These are phyloP conservation scores for Threskiornis aethiopicus DNA, from an alignment of 2,797 vertebrate species.

Conservation along the genomic window DNA sequence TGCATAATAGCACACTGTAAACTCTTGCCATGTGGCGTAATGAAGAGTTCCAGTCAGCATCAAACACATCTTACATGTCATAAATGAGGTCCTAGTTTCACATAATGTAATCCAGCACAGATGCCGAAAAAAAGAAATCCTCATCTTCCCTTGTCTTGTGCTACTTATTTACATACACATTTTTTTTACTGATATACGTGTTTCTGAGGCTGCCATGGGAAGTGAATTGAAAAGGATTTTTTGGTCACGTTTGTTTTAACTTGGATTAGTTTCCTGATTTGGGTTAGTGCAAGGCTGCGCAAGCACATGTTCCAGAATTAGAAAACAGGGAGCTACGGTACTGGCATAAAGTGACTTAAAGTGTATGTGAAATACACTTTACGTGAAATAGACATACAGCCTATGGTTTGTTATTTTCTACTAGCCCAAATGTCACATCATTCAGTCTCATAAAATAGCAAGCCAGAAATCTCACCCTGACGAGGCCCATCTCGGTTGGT, in stretches of 20 bases:
- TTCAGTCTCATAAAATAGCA: not conserved
- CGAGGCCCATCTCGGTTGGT: slow-evolving; percentile 86
- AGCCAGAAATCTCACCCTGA: slow-evolving; percentile 76
- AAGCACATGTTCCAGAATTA: not conserved
- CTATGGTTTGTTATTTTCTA: not conserved
- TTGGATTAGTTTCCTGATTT: not conserved
- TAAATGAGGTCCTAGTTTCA: not conserved
- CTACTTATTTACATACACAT: not conserved
- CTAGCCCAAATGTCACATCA: not conserved
- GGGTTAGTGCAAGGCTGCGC: not conserved
- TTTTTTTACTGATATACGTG: not conserved
- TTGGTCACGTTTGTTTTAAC: not conserved
- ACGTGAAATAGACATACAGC: not conserved
- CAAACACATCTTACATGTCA: not conserved
- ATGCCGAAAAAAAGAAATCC: not conserved
- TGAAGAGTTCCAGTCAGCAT: not conserved
- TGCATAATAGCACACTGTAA: not conserved
- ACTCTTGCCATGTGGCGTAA: not conserved
- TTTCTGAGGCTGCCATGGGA: not conserved
- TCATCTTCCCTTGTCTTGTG: not conserved
- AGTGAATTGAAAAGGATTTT: not conserved
- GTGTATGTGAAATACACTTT: not conserved
- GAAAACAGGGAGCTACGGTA: not conserved
- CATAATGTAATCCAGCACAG: not conserved
- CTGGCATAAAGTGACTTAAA: not conserved